Conservation (phyloP, 2,113 vertebrate species). For the Machaerirhynchus nigripectus region DNA sequence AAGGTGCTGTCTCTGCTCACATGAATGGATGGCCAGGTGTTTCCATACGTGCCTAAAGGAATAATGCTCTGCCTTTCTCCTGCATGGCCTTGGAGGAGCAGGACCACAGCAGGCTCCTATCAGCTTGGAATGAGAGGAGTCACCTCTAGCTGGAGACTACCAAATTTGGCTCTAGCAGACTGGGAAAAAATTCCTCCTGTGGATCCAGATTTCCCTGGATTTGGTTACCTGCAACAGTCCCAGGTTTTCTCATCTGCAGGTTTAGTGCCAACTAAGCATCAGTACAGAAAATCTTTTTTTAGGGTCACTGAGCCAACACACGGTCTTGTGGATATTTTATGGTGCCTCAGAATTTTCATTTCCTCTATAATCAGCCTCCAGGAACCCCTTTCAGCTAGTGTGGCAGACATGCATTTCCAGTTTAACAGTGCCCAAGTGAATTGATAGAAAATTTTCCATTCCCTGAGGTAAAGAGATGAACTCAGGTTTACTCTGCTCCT, state of each 20-base stretch:
- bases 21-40: fast-evolving
- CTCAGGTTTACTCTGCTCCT: neutral
- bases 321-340: neutral
- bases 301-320: neutral
- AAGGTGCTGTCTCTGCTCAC: neutral
- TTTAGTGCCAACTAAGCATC: neutral
- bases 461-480: neutral
- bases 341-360: neutral
- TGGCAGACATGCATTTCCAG: neutral
- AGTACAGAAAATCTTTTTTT: neutral
- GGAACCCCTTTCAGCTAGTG: neutral
- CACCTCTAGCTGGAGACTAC: neutral
- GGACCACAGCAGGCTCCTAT: neutral
- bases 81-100: neutral
- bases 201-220: neutral
- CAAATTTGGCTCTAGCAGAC: neutral
- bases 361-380: neutral
- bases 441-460: neutral
- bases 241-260: neutral
- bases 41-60: neutral
- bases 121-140: neutral
- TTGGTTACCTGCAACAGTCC: neutral
- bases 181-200: neutral
- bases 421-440: neutral
- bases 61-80: neutral